A percentile compares a stretch with the other conserved stretches of the same genome.
Conservation (phyloP, 2,888 invertebrate species). For the Agrypnus murinus region DNA sequence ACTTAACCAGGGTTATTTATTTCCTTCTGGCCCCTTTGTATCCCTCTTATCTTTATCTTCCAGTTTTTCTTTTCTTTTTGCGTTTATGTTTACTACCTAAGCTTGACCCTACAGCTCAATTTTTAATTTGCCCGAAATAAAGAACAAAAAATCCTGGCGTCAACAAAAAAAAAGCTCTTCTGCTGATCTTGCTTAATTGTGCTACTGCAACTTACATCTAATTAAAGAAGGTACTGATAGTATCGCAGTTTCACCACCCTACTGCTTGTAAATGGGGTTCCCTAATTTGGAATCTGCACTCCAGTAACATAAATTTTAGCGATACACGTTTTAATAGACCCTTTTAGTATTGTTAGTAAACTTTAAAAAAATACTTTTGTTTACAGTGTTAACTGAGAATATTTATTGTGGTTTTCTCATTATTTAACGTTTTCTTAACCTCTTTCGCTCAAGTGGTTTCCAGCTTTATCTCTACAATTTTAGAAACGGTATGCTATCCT, state of each 20-base stretch:
- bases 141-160: not conserved
- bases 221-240: slow-evolving; percentile 34
- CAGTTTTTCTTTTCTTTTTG: slow-evolving; percentile 20
- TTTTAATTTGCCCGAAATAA: slow-evolving; percentile 27
- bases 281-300: slow-evolving; percentile 14
- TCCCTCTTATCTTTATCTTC: slow-evolving; percentile 31
- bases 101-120: not conserved
- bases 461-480: too few relatives aligned
- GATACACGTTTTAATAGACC: slow-evolving; percentile 6
- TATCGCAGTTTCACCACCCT: slow-evolving; percentile 34
- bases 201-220: slow-evolving; percentile 40
- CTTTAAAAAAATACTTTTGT: slow-evolving; percentile 1
- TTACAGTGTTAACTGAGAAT: not conserved
- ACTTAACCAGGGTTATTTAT: slow-evolving; percentile 38
- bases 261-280: not conserved
- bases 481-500: too few relatives aligned
- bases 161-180: not conserved
- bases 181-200: slow-evolving; percentile 47
- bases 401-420: too few relatives aligned
- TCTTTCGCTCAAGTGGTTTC: too few relatives aligned
- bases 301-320: slow-evolving; percentile 10
- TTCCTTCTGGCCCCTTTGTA: slow-evolving; percentile 33
- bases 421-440: too few relatives aligned
- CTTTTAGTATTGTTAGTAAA: not conserved
- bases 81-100: slow-evolving; percentile 10